Conservation (phyloP, 2,113 vertebrate species). For the Callospermophilus lateralis region DNA sequence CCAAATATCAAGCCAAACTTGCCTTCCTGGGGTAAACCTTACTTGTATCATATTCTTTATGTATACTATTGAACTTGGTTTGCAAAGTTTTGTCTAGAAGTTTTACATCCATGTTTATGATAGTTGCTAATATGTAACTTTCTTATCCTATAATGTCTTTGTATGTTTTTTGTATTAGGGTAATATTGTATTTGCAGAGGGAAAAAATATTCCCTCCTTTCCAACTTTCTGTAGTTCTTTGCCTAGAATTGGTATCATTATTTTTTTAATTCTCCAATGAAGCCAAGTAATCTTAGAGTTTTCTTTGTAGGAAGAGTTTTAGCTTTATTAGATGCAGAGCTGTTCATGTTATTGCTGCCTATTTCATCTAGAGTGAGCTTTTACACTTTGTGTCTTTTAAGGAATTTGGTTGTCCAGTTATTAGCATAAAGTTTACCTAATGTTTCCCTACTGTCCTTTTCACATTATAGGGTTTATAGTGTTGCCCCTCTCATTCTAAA, state of each 20-base stretch:
- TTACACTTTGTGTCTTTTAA: neutral
- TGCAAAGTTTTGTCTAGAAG: neutral
- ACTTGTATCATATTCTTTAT: neutral
- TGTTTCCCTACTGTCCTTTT: neutral
- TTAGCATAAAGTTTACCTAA: neutral
- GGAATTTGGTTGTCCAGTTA: slow-evolving; percentile 38
- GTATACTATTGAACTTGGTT: neutral
- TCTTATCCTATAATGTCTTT: neutral
- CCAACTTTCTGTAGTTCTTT: neutral
- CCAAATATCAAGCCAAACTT: neutral
- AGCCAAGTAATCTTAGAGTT: neutral
- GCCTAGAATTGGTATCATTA: neutral
- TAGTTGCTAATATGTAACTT: neutral
- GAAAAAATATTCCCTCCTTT: neutral
- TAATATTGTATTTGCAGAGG: neutral
- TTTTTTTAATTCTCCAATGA: neutral
- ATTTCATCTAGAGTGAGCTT: neutral
- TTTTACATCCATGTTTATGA: neutral
- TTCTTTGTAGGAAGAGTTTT: slow-evolving; percentile 33
- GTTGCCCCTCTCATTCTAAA: neutral
- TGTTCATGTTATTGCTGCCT: neutral
- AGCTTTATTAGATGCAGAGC: neutral
- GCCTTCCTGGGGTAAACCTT: neutral
- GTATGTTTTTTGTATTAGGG: neutral
- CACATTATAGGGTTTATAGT: neutral